phyloP scores from a whole-genome alignment of 2,797 vertebrate species.

The Cetoscarus ocellatus region DNA sequence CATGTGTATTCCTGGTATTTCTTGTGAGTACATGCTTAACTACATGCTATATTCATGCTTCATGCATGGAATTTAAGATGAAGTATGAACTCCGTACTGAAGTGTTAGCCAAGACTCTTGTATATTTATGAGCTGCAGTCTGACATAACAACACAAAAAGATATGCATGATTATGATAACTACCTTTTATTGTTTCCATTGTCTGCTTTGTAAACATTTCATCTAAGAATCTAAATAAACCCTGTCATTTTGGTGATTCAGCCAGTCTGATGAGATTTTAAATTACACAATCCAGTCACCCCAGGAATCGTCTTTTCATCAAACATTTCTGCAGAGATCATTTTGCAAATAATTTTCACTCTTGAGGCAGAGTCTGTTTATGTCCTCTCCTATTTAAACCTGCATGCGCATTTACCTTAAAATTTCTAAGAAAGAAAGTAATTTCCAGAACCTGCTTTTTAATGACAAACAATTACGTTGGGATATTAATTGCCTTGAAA shows the following conservation, averaged over 20 bases:
- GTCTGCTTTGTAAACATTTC: conserved; percentile 15
- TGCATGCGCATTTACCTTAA: conserved; percentile 1
- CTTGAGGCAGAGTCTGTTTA: conserved; percentile 13
- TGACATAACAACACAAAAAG: background rate
- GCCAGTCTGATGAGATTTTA: conserved; percentile 7
- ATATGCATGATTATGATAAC: background rate
- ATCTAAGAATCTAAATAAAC: conserved; percentile 4
- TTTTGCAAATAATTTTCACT: conserved; percentile 24
- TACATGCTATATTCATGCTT: too few relatives aligned
- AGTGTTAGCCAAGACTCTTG: too few relatives aligned
- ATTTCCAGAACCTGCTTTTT: conserved; percentile 16
- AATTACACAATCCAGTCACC: conserved; percentile 1
- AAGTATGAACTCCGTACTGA: too few relatives aligned
- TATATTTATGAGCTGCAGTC: background rate
- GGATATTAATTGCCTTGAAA: conserved; percentile 62
- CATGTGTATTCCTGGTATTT: too few relatives aligned
- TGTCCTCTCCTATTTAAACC: conserved; percentile 24
- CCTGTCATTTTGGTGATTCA: conserved; percentile 12
- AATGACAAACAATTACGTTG: conserved; percentile 30
- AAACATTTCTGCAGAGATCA: background rate
- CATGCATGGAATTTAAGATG: too few relatives aligned
- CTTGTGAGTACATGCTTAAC: too few relatives aligned
- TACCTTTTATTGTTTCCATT: background rate
- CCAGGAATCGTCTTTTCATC: background rate
- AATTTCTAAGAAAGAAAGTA: background rate